A percentile compares a stretch with the other conserved stretches of the same genome.
These are phyloP conservation scores for Arnoldichthys spilopterus DNA, from an alignment of 2,797 vertebrate genomes.

Conservation along the genomic window DNA sequence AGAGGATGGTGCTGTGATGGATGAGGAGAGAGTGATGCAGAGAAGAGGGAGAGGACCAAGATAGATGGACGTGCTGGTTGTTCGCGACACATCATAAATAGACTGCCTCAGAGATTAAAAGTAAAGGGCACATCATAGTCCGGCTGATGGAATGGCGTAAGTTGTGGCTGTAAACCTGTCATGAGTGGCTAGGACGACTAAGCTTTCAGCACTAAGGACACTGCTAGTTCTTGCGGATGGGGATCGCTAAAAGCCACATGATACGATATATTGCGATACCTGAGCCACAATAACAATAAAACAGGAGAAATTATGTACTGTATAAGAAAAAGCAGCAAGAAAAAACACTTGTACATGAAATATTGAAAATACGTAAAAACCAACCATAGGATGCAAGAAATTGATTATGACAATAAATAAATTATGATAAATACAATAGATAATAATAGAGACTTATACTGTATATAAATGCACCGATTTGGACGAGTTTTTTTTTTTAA, in stretches of 20 bases:
- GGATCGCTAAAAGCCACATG: not conserved
- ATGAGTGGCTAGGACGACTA: not conserved
- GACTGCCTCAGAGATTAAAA: slow-evolving; percentile 20
- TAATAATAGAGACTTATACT: too few relatives aligned
- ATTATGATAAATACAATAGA: too few relatives aligned
- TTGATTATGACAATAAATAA: too few relatives aligned
- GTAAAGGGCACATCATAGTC: slow-evolving; percentile 29
- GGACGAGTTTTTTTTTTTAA: too few relatives aligned
- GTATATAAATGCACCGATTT: too few relatives aligned
- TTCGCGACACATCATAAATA: slow-evolving; percentile 39
- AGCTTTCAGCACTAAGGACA: not conserved
- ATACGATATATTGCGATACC: not conserved
- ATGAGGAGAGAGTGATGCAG: slow-evolving; percentile 8
- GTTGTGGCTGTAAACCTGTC: slow-evolving; percentile 29
- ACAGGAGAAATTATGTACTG: too few relatives aligned
- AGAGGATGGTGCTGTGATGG: slow-evolving; percentile 9
- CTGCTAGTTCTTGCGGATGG: not conserved
- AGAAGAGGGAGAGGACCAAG: slow-evolving; percentile 12
- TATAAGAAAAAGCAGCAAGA: too few relatives aligned
- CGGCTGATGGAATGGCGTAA: not conserved
- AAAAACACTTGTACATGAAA: too few relatives aligned
- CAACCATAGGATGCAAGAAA: too few relatives aligned
- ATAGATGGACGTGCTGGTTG: slow-evolving; percentile 15
- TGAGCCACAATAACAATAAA: not conserved
- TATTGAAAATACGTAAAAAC: too few relatives aligned